Percentiles rank a stretch among this genome's conserved stretches.
phyloP scores from a whole-genome alignment of 23 tunicate genomes.

The Botrylloides violaceus region DNA sequence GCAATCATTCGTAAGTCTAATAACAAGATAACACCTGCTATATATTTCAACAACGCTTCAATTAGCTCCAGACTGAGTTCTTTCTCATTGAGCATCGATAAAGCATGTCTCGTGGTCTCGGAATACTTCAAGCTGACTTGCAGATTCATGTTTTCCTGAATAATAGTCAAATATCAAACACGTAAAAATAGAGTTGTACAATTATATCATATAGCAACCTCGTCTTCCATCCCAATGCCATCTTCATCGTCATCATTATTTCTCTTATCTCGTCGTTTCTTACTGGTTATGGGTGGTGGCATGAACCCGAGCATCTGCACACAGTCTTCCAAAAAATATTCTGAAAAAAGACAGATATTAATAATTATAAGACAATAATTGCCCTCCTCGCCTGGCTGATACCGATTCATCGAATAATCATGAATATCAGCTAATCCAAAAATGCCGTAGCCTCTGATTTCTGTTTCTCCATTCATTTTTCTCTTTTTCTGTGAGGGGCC shows the following conservation, averaged over 20 bases:
- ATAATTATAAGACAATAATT: background rate
- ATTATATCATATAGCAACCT: slow-evolving; percentile 29
- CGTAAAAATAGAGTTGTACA: background rate
- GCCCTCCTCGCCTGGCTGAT: no score
- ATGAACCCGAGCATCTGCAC: slow-evolving; percentile 81
- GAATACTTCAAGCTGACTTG: slow-evolving; percentile 49
- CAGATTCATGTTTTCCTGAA: slow-evolving; percentile 63
- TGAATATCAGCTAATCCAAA: no score
- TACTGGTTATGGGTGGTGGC: slow-evolving; percentile 43
- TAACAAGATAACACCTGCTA: slow-evolving; percentile 37
- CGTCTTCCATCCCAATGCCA: slow-evolving; percentile 37
- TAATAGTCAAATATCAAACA: background rate
- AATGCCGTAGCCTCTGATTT: no score
- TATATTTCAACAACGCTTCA: slow-evolving; percentile 70
- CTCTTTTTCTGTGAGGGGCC: no score
- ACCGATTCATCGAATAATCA: no score
- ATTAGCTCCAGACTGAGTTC: slow-evolving; percentile 72
- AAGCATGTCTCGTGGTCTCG: slow-evolving; percentile 53
- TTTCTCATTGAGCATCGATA: slow-evolving; percentile 70
- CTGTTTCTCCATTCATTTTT: no score
- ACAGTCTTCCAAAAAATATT: slow-evolving; percentile 93
- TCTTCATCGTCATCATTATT: slow-evolving; percentile 51
- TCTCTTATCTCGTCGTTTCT: slow-evolving; percentile 35
- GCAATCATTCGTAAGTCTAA: background rate
- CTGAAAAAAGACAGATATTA: slow-evolving; percentile 14